phyloP scores from a whole-genome alignment of 2,888 invertebrate species.

The Clostera curtula region DNA sequence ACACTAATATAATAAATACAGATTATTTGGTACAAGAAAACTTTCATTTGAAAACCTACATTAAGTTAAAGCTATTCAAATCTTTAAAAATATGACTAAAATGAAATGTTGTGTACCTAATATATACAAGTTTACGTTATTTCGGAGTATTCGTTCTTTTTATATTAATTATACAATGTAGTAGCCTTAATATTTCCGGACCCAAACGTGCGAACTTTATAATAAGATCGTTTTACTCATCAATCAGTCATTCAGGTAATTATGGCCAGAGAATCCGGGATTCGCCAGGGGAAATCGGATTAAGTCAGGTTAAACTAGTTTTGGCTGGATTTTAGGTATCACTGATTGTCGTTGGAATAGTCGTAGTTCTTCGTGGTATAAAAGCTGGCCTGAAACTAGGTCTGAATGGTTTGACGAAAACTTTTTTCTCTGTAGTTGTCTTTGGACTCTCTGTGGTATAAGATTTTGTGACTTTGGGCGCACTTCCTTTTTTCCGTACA shows the following conservation, averaged over 20 bases:
- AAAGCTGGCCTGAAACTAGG: constrained; percentile 58
- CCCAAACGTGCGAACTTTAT: constrained; percentile 26
- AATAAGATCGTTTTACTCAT: constrained; percentile 20
- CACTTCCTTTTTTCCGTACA: constrained; percentile 42
- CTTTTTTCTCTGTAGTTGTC: constrained; percentile 54
- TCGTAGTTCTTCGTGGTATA: constrained; percentile 50
- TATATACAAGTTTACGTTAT: constrained; percentile 47
- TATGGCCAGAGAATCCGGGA: constrained; percentile 50
- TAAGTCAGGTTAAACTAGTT: constrained; percentile 16
- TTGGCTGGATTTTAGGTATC: constrained; percentile 23
- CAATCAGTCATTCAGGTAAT: constrained; percentile 36
- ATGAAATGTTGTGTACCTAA: constrained; percentile 42
- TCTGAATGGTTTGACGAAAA: constrained; percentile 52
- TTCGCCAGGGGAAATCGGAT: constrained; percentile 24
- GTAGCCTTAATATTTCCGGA: constrained; percentile 26
- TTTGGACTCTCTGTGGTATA: constrained; percentile 55
- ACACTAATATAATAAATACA: constrained; percentile 66
- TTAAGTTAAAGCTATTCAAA: constrained; percentile 67
- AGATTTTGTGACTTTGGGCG: constrained; percentile 35
- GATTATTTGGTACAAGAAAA: constrained; percentile 69
- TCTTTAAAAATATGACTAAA: constrained; percentile 62
- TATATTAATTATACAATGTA: constrained; percentile 8
- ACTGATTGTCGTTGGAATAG: constrained; percentile 31
- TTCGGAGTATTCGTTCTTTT: too few species aligned
- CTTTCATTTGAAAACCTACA: constrained; percentile 43